phyloP scores from a whole-genome alignment of 2,797 vertebrate species.

The Gymnodraco acuticeps region DNA sequence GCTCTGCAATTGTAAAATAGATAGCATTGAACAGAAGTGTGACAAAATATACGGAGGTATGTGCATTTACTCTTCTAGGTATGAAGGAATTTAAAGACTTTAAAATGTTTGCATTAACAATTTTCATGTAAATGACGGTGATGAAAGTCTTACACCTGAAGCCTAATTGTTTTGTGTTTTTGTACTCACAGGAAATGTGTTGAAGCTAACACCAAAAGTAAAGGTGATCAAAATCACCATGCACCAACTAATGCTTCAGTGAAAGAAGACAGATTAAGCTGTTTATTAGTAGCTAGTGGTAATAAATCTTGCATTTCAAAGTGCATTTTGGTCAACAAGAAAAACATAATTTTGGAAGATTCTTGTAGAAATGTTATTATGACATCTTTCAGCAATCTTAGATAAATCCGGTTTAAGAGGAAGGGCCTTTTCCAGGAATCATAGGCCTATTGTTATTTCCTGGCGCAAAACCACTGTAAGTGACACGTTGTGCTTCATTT shows the following conservation, averaged over 20 bases:
- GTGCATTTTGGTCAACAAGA: no score
- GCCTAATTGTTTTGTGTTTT: background rate
- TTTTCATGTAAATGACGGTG: background rate
- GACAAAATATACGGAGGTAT: no score
- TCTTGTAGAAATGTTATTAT: background rate
- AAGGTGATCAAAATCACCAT: background rate
- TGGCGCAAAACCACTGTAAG: background rate
- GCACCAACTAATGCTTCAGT: background rate
- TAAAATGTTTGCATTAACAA: no score
- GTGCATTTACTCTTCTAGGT: background rate
- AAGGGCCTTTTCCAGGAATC: background rate
- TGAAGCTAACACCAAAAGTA: background rate
- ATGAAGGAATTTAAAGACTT: background rate
- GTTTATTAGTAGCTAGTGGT: background rate
- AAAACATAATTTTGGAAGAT: background rate
- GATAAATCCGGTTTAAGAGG: background rate
- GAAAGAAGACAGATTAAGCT: background rate
- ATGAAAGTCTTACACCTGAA: constrained; percentile 1
- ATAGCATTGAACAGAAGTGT: no score
- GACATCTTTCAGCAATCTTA: background rate
- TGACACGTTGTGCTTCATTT: background rate
- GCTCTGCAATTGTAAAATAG: no score
- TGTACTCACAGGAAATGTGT: background rate
- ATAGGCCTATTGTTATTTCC: background rate
- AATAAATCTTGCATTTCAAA: background rate